These are phyloP conservation scores for Enoplosus armatus DNA, from an alignment of 2,797 vertebrate species.

Conservation along the genomic window DNA sequence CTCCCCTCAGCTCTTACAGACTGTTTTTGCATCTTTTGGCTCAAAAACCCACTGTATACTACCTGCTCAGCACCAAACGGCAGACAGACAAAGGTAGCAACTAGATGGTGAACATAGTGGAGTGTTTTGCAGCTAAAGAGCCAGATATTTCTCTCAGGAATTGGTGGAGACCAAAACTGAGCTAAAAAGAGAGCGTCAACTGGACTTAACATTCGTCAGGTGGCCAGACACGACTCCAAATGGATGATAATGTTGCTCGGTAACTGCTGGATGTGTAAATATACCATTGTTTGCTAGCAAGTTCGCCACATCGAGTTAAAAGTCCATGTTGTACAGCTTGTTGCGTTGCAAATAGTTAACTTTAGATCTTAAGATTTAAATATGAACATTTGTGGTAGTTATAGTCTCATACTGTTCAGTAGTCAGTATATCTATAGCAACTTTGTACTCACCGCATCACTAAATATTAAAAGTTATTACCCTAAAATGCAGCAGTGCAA, in stretches of 20 bases:
- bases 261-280: neutral
- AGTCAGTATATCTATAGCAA: neutral
- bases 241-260: neutral
- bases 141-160: neutral
- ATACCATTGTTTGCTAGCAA: neutral
- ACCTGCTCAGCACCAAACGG: neutral
- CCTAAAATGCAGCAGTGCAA: neutral
- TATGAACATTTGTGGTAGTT: neutral
- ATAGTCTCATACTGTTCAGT: neutral
- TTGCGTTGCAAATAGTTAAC: neutral
- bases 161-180: constrained; percentile 2
- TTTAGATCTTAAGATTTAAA: neutral
- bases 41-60: too few species aligned
- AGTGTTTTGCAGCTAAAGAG: constrained; percentile 6
- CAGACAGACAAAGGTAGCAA: neutral
- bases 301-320: neutral
- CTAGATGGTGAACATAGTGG: neutral
- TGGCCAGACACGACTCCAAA: neutral
- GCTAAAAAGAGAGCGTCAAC: neutral
- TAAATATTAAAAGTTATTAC: neutral
- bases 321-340: too few species aligned
- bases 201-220: neutral
- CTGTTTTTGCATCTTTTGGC: neutral
- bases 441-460: neutral
- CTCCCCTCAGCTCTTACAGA: neutral